Evolutionary conservation across 35 echinoderm and acorn worm genomes (phyloP).

Genomic region (Apostichopus japonicus): DNA sequence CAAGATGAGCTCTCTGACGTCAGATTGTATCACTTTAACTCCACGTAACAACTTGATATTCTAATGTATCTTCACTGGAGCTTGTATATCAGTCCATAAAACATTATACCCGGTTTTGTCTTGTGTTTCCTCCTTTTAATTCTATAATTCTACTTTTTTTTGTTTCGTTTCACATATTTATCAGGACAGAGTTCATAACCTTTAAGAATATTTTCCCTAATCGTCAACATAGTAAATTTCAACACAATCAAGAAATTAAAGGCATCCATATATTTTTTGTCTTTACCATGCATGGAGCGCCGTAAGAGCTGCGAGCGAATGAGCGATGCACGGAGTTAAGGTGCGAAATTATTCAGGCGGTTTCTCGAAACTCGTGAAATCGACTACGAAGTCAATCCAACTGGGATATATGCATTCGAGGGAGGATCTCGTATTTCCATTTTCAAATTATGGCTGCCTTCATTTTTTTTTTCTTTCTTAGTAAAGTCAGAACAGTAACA

Average conservation of each 20-base stretch:
- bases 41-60: too few relatives aligned
- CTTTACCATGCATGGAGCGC: slow-evolving; percentile 38
- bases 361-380: slow-evolving; percentile 37
- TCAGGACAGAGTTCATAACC: too few relatives aligned
- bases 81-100: too few relatives aligned
- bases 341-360: slow-evolving; percentile 34
- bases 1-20: too few relatives aligned
- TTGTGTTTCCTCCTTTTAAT: too few relatives aligned
- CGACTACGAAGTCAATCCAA: neutral
- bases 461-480: neutral
- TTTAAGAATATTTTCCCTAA: too few relatives aligned
- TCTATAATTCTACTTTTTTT: too few relatives aligned
- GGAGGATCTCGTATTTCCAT: slow-evolving; percentile 31
- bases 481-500: too few relatives aligned
- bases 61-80: too few relatives aligned
- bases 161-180: too few relatives aligned
- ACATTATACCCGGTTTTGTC: too few relatives aligned
- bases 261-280: neutral
- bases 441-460: slow-evolving; percentile 24
- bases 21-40: too few relatives aligned
- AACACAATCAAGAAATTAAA: neutral
- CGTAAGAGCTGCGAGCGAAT: neutral
- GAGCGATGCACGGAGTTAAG: neutral
- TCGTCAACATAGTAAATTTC: neutral
- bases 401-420: neutral